A percentile compares a stretch with the other conserved stretches of the same genome.
Conservation (phyloP, 2,113 vertebrate species). For the Perca flavescens region DNA sequence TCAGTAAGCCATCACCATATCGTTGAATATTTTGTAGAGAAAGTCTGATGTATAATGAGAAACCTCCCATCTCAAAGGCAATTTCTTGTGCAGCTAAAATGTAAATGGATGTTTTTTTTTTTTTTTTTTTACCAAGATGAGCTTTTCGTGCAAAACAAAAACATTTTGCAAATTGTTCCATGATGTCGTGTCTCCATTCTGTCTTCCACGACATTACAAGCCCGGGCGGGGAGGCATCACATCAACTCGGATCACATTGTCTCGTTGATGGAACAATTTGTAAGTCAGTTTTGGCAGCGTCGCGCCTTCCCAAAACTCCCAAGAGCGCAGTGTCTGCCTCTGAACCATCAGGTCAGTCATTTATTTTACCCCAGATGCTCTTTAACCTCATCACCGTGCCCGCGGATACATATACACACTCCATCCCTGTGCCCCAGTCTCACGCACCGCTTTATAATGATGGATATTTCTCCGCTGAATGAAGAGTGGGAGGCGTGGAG, state of each 20-base stretch:
- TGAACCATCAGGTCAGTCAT: constrained; percentile 25
- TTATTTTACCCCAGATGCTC: constrained; percentile 65
- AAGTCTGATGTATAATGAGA: neutral
- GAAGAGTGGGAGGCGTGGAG: constrained; percentile 25
- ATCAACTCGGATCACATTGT: constrained; percentile 53
- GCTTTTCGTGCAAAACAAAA: constrained; percentile 7
- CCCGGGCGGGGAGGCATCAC: constrained; percentile 15
- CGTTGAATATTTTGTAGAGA: neutral
- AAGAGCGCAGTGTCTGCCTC: constrained; percentile 34
- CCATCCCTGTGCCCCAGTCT: neutral
- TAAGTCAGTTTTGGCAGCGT: constrained; percentile 55
- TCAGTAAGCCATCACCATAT: neutral
- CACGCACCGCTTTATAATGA: constrained; percentile 45
- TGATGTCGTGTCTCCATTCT: constrained; percentile 11
- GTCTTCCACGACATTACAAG: constrained; percentile 22
- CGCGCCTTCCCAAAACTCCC: constrained; percentile 45
- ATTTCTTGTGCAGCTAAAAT: constrained; percentile 11
- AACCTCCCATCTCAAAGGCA: neutral
- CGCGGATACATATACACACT: constrained; percentile 25
- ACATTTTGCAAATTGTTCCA: constrained; percentile 39
- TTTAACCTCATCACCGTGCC: constrained; percentile 60
- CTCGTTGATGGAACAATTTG: constrained; percentile 66
- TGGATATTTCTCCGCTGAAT: constrained; percentile 39
- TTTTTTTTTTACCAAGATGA: neutral
- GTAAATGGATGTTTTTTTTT: constrained; percentile 3